Evolutionary conservation across 2,888 invertebrate genomes (phyloP), one percentile per base, ranked within the genome.

Genomic region (Cetonia aurata): DNA sequence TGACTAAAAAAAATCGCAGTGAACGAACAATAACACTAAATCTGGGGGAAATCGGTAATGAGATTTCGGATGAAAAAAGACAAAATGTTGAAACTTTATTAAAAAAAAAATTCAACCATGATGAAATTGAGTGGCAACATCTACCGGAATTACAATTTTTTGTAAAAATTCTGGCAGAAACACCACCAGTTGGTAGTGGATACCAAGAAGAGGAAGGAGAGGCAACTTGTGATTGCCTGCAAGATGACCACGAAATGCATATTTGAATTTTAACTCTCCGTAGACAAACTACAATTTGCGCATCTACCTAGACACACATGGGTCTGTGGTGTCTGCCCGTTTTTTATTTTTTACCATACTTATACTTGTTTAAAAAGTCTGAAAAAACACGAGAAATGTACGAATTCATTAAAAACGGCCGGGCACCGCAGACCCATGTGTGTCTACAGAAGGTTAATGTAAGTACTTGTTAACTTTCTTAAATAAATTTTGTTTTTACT

Each of bases 61-160:
- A 25, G 9, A 56, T 67, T 41, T 56, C 67, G 13, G 15, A 15
- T 6, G 68, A 53, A 69, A 69, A 69, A 19, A 69, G 25, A 19
- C 42, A 60, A 37, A 60, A 69, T 52, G 60, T 69, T 8, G 60
- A 48, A 33, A 25, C 50, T 50, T 50, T 69, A 1, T 69, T 69
- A 41, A 41, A 60, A n/a, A 62, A 69, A 42, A 52, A 69, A n/a
- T 62, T 69, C 37, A 60, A 33, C 41, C 12, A 52, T 13, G 52
- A 69, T 17, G 52, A 69, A 31, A 50, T 50, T 33, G 1, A 69
- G 19, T 69, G 69, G 69, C 50, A 60, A 69, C 25, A 69, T 42
- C 62, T 69, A 10, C 69, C 50, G 33, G 42, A 62, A 52, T 46
- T 59, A 6, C 46, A 37, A 25, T 69, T 69, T 69, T 69, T 60